A percentile compares a stretch with the other conserved stretches of the same genome.
phyloP scores from a whole-genome alignment of 2,113 vertebrate species.

The Pelvicachromis taeniatus region DNA sequence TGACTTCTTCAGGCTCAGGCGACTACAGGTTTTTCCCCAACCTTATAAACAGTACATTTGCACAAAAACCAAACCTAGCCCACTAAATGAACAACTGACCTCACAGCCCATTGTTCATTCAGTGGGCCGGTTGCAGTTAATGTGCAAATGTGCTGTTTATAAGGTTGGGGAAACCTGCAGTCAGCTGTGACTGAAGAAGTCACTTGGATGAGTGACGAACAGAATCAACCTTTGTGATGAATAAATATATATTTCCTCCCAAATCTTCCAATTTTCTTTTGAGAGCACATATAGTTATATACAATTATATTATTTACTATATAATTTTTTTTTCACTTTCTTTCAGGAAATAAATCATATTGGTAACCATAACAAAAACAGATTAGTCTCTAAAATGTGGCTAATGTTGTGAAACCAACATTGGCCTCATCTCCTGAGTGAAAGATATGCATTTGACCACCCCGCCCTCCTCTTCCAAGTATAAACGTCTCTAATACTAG shows the following conservation, averaged over 20 bases:
- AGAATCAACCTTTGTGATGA: not conserved
- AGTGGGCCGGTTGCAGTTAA: too few relatives aligned
- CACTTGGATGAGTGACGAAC: not conserved
- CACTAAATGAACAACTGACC: not conserved
- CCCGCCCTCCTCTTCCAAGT: not conserved
- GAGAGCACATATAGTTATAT: not conserved
- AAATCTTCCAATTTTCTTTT: not conserved
- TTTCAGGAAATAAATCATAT: not conserved
- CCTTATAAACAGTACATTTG: too few relatives aligned
- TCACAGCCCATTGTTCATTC: too few relatives aligned
- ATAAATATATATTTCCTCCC: not conserved
- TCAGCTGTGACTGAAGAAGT: not conserved
- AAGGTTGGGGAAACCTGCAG: too few relatives aligned
- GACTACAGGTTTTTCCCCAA: too few relatives aligned
- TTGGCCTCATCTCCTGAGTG: not conserved
- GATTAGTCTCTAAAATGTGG: not conserved
- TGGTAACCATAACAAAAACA: not conserved
- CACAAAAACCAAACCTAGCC: too few relatives aligned
- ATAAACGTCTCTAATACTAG: not conserved
- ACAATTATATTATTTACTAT: not conserved
- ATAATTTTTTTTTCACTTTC: not conserved
- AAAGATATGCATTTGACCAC: not conserved
- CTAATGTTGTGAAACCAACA: not conserved
- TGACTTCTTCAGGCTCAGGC: too few relatives aligned
- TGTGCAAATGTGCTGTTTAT: too few relatives aligned